Evolutionary conservation across 2,113 vertebrate genomes (phyloP).

Genomic region (Crotalus tigris): DNA sequence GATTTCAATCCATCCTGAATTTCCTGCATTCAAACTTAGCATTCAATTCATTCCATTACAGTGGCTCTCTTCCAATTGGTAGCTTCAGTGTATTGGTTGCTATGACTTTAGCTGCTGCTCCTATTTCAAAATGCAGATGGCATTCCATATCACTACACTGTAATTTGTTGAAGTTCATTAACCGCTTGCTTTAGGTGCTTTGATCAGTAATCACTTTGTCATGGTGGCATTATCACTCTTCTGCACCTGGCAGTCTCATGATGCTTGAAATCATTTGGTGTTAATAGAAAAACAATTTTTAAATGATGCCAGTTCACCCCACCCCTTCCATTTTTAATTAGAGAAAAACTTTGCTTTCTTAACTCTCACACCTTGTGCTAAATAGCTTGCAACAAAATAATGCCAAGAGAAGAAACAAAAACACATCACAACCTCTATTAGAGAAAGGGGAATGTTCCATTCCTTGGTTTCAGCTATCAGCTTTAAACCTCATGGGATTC

Average conservation of each 20-base stretch:
- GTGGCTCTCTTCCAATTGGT: background rate
- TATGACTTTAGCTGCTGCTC: background rate
- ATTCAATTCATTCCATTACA: background rate
- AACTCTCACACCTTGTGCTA: background rate
- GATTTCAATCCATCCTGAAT: background rate
- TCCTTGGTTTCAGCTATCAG: background rate
- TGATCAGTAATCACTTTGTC: background rate
- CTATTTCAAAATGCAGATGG: fast-evolving
- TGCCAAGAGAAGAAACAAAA: background rate
- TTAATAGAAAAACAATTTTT: constrained; percentile 10
- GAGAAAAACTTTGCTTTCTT: background rate
- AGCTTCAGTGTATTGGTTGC: background rate
- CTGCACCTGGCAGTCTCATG: background rate
- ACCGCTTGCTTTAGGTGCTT: constrained; percentile 12
- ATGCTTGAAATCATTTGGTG: background rate
- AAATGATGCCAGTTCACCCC: background rate
- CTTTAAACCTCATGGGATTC: background rate
- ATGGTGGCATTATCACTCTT: background rate
- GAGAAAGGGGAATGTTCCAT: background rate
- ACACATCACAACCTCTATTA: background rate
- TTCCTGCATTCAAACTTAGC: background rate
- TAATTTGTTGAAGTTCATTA: constrained; percentile 7
- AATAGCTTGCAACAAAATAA: background rate
- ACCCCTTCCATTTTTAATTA: background rate
- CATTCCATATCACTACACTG: background rate